A percentile compares a stretch with the other conserved stretches of the same genome.
These are phyloP conservation scores for Cheumatopsyche charites DNA, from an alignment of 1,140 invertebrate genomes.

Conservation along the genomic window DNA sequence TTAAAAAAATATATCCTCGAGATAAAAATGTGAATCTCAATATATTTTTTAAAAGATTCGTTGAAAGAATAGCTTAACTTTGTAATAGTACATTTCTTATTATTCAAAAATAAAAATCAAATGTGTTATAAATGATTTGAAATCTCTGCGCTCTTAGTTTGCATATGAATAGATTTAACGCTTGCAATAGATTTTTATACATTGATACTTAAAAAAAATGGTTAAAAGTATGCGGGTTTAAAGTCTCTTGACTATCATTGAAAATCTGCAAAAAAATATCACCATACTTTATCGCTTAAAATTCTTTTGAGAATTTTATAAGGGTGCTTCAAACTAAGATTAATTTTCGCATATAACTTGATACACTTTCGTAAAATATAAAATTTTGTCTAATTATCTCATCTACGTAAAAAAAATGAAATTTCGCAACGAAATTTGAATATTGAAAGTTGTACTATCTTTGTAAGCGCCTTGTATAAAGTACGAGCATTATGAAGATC, in stretches of 20 bases:
- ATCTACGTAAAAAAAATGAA: too few species aligned
- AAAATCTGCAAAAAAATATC: slow-evolving; percentile 18
- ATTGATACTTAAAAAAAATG: slow-evolving; percentile 15
- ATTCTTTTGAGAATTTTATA: slow-evolving; percentile 22
- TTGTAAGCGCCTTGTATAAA: neutral
- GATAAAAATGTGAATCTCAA: too few species aligned
- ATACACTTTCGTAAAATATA: neutral
- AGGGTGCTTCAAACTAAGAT: slow-evolving; percentile 8
- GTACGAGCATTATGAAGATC: slow-evolving; percentile 34
- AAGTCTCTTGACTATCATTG: slow-evolving; percentile 23
- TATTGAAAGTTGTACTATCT: slow-evolving; percentile 11
- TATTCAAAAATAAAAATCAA: too few species aligned
- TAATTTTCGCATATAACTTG: neutral
- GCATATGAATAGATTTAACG: too few species aligned
- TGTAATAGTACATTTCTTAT: too few species aligned
- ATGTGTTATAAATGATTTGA: too few species aligned
- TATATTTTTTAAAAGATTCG: too few species aligned
- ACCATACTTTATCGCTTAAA: slow-evolving; percentile 40
- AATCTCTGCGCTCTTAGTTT: too few species aligned
- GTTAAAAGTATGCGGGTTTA: slow-evolving; percentile 39
- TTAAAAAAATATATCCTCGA: too few species aligned
- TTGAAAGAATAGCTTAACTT: too few species aligned
- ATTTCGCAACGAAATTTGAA: neutral
- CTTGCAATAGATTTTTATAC: too few species aligned
- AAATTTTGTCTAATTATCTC: too few species aligned